Evolutionary conservation across 2,888 invertebrate species (phyloP).

Genomic region (Xanthorhoe designata): DNA sequence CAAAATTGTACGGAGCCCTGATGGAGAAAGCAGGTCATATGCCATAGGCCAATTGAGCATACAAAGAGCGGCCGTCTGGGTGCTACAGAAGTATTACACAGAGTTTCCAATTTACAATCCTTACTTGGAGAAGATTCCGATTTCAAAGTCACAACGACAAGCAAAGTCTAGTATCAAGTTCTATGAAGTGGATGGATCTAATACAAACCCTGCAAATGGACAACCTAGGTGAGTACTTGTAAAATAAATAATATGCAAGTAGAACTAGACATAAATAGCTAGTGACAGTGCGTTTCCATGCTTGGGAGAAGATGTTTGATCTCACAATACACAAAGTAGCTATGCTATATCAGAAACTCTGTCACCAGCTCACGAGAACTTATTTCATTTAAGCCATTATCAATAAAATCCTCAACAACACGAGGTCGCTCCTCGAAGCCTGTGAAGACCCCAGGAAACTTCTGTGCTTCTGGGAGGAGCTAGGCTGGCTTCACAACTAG

Average conservation of each 20-base stretch:
- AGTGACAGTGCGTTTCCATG: too few relatives aligned
- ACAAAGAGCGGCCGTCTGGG: constrained; percentile 97
- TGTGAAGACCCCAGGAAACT: too few relatives aligned
- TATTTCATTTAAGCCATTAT: too few relatives aligned
- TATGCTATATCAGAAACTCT: too few relatives aligned
- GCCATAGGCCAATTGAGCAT: constrained; percentile 96
- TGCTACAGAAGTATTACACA: constrained; percentile 97
- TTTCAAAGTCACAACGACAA: constrained; percentile 92
- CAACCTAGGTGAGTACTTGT: constrained; percentile 84
- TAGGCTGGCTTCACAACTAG: too few relatives aligned
- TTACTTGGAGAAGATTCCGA: constrained; percentile 95
- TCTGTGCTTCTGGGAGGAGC: too few relatives aligned
- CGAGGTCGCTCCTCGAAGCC: too few relatives aligned
- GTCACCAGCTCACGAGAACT: too few relatives aligned
- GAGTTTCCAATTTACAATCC: constrained; percentile 99
- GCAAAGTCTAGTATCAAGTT: constrained; percentile 96
- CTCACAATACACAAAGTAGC: too few relatives aligned
- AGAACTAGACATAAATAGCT: too few relatives aligned
- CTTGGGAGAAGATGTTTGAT: too few relatives aligned
- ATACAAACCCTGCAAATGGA: constrained; percentile 88
- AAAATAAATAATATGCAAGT: neutral
- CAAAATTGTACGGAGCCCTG: constrained; percentile 97
- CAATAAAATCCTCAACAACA: too few relatives aligned
- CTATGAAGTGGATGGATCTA: constrained; percentile 97
- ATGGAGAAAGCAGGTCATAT: constrained; percentile 95